Base-by-base conservation (phyloP, 2,888 invertebrate genomes). In the Acholoe squamosa region DNA sequence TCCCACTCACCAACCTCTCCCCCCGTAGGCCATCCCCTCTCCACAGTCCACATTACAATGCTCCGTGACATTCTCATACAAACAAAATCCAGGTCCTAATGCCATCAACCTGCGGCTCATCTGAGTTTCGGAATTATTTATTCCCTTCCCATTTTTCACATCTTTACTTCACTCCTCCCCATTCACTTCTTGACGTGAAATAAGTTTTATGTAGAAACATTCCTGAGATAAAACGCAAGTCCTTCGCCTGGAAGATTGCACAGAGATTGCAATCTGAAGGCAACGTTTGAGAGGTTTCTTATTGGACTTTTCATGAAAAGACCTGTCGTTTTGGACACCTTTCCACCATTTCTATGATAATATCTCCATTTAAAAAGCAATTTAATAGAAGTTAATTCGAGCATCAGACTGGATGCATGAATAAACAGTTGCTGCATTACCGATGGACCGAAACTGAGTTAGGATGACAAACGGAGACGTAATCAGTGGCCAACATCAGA, bases 401-500 rank as follows among this genome's bases (percentile, higher is more conserved):
- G 71, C 25, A 71, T 71, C 71, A 16, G 71, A 0, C 25, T 71
- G 31, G 14, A 25, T 71, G 71, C 71, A 71, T 71, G 71, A 71
- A 71, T 71, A 71, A 71, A 25, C 71, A 28, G 71, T 25, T 71
- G 25, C n/a, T 28, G 71, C 25, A 28, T 28, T n/a, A 28, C 71
- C 7, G 71, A 25, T 25, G 28, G 71, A 71, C 14, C 31, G 71
- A 71, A 28, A 71, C 71, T n/a, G 71, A 71, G 25, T n/a, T n/a
- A 71, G 71, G 28, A 71, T 25, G 71, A 28, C 71, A 71, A 28
- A 71, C 25, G 28, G 14, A n/a, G 71, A 28, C 71, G 71, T 71
- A 71, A 71, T 71, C 71, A 71, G 71, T 71, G 71, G 71, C 0
- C 71, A n/a, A 71, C 28, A 71, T 71, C 71, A 28, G 71, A 25